phyloP scores from a whole-genome alignment of 2,113 vertebrate genomes.

The Nettapus auritus region DNA sequence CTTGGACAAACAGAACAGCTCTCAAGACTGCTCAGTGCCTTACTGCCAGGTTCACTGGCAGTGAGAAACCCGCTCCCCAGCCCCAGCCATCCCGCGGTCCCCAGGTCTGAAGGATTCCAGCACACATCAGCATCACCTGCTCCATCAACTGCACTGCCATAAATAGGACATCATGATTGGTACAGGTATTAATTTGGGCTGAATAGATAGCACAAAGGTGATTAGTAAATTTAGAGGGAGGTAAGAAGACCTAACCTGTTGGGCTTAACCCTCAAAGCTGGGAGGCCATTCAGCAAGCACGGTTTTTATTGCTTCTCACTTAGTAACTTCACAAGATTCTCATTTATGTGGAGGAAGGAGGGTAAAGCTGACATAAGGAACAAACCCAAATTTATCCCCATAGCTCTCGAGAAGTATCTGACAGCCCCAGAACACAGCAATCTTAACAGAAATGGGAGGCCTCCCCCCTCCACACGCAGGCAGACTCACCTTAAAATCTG shows the following conservation, averaged over 20 bases:
- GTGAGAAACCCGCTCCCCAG: not conserved
- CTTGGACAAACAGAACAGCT: not conserved
- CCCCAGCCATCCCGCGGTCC: not conserved
- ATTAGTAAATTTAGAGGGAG: constrained; percentile 11
- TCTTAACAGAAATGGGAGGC: not conserved
- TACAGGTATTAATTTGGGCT: constrained; percentile 3
- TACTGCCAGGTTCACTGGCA: not conserved
- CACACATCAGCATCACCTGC: not conserved
- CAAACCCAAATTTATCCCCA: not conserved
- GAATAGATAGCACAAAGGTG: not conserved
- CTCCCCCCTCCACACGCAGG: not conserved
- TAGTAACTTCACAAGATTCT: not conserved
- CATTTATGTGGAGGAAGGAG: not conserved
- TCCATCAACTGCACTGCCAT: not conserved
- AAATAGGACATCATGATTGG: not conserved
- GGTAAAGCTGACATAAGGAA: not conserved
- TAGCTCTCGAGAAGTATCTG: not conserved
- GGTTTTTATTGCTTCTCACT: not conserved
- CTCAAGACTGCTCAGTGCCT: not conserved
- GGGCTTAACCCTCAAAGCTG: not conserved
- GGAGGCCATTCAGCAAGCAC: not conserved
- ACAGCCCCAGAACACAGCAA: not conserved
- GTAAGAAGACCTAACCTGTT: constrained; percentile 15
- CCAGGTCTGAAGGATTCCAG: not conserved
- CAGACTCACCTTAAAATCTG: constrained; percentile 96